Evolutionary conservation across 1,140 invertebrate genomes (phyloP), one percentile per base, ranked within the genome.

Genomic region (Trinorchestia longiramus): DNA sequence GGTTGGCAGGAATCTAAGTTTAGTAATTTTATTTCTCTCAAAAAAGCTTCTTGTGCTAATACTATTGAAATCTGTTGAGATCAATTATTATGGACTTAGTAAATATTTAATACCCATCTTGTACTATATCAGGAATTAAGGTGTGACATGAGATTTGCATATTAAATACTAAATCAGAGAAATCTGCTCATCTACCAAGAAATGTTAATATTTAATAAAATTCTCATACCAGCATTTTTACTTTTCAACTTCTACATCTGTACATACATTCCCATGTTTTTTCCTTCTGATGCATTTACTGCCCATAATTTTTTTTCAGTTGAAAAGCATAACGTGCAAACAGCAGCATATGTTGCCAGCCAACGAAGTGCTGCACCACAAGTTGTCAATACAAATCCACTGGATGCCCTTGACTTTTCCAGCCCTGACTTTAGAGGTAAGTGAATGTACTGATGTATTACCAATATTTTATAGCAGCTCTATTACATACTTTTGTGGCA

Each of bases 301-400:
- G n/a, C n/a, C n/a, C n/a, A n/a, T n/a, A n/a, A n/a, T n/a, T 77
- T 3, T 95, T 62, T 98, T 98, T 97, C 97, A 98, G 98, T 98
- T 97, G 98, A 98, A 1, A 98, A 98, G 97, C 99, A 98, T 97
- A 98, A 98, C 96, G 97, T 97, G 97, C 97, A 98, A 77, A 98
- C 98, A 97, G 97, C 98, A 43, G 98, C 98, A 92, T 98, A 98
- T 96, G 96, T 97, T 11, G 97, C 97, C 44, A 97, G 98, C 91
- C 98, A 98, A 96, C 97, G 98, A 97, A 97, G 97, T 90, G 97
- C 97, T 97, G 97, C 97, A 28, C 98, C 98, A 23, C 98, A 97
- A 97, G 97, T 99, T 95, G 98, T 98, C 62, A 98, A 98, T 44
- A 97, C 98, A 94, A 99, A 99, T 98, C 98, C 98, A 91, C 97